A percentile compares a stretch with the other conserved stretches of the same genome.
Conservation (phyloP, 30 jellyfish, hydroid and myxozoan genomes). For the Phacellophora camtschatica region DNA sequence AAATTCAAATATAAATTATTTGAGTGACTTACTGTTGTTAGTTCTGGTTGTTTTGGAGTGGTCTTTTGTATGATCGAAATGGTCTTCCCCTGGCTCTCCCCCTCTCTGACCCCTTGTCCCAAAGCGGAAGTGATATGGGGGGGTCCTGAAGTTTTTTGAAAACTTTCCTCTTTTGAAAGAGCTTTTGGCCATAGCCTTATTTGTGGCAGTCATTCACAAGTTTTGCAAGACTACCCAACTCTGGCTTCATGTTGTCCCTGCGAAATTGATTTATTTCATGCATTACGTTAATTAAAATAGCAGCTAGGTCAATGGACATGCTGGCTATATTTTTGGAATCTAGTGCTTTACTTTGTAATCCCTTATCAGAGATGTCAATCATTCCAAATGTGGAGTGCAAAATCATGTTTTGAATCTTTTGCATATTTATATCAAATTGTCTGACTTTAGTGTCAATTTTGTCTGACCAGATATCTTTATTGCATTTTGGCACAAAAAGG, state of each 20-base stretch:
- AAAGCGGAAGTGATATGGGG: constrained; percentile 14
- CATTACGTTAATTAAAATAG: constrained; percentile 18
- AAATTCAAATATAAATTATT: neutral
- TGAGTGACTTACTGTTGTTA: neutral
- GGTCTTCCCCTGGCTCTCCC: constrained; percentile 46
- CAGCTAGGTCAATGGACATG: constrained; percentile 20
- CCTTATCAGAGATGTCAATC: constrained; percentile 1
- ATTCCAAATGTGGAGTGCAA: constrained; percentile 21
- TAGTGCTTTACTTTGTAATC: neutral
- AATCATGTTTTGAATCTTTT: constrained; percentile 21
- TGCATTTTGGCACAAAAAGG: constrained; percentile 24
- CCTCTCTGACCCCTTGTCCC: constrained; percentile 45
- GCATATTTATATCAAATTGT: constrained; percentile 24
- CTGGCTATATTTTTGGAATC: neutral
- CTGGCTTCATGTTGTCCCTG: constrained; percentile 45
- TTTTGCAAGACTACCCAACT: constrained; percentile 2
- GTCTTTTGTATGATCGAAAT: constrained; percentile 1
- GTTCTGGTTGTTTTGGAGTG: neutral
- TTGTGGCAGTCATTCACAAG: constrained; percentile 23
- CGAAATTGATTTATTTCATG: constrained; percentile 22
- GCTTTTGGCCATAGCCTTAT: constrained; percentile 24
- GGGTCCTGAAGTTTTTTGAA: constrained; percentile 5
- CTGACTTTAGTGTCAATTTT: neutral
- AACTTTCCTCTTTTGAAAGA: neutral
- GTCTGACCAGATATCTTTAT: constrained; percentile 26